Percentiles rank a stretch among this genome's conserved stretches.
Conservation (phyloP, 2,888 invertebrate species). For the Aphodius sticticus region DNA sequence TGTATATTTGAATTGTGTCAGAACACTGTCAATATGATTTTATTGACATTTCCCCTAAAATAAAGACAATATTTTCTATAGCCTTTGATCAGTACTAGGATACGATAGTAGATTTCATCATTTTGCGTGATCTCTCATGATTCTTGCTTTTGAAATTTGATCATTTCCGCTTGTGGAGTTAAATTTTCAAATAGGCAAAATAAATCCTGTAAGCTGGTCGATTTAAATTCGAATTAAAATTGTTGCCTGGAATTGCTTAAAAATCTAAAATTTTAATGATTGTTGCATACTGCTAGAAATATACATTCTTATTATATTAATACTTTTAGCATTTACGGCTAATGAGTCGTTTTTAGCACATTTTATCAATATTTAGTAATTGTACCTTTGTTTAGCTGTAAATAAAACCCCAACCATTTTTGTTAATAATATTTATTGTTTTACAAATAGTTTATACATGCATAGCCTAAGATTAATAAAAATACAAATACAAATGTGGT, state of each 20-base stretch:
- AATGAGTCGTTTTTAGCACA: not conserved
- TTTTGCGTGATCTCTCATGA: constrained; percentile 32
- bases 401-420: not conserved
- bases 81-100: constrained; percentile 26
- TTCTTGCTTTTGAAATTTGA: too few species aligned
- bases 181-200: too few species aligned
- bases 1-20: not conserved
- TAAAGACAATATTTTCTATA: constrained; percentile 15
- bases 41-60: constrained; percentile 4
- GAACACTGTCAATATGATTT: not conserved
- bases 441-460: not conserved
- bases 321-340: not conserved
- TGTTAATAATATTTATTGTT: not conserved
- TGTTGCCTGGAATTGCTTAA: not conserved
- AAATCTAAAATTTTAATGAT: not conserved
- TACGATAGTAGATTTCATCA: constrained; percentile 28
- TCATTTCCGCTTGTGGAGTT: too few species aligned
- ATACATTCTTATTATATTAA: not conserved
- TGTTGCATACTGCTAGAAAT: not conserved
- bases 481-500: constrained; percentile 22
- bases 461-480: constrained; percentile 22
- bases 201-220: not conserved
- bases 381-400: not conserved
- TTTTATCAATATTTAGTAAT: not conserved
- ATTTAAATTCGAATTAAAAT: not conserved